These are phyloP conservation scores for Poecilia gillii DNA, from an alignment of 2,797 vertebrate genomes.

Conservation along the genomic window DNA sequence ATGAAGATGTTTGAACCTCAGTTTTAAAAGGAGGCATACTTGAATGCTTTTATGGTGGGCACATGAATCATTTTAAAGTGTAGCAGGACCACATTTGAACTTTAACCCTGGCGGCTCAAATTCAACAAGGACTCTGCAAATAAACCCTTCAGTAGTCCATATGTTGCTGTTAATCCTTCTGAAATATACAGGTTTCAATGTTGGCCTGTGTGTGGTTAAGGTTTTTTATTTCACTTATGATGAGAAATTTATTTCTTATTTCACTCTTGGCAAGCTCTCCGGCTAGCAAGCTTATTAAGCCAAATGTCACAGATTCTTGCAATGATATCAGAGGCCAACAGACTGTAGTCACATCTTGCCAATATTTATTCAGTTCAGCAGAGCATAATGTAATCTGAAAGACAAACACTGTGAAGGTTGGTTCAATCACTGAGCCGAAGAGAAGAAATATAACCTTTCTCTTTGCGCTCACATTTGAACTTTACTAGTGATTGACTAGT, in stretches of 20 bases:
- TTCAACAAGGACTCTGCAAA: not conserved
- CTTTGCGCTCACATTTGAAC: not conserved
- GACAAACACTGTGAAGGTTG: not conserved
- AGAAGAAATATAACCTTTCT: not conserved
- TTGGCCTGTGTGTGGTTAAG: not conserved
- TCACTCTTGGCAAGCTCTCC: not conserved
- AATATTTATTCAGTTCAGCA: not conserved
- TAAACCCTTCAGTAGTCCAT: not conserved
- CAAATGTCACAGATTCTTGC: slow-evolving; percentile 1
- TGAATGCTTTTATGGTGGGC: not conserved
- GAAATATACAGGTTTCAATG: not conserved
- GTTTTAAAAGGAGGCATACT: not conserved
- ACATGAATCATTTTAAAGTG: not conserved
- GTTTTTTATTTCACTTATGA: not conserved
- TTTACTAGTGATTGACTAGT: not conserved
- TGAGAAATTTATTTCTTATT: not conserved
- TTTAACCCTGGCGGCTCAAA: slow-evolving; percentile 2
- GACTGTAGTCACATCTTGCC: not conserved
- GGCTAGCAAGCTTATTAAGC: not conserved
- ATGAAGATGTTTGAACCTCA: not conserved
- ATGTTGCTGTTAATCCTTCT: not conserved
- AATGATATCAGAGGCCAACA: not conserved
- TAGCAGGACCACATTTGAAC: not conserved
- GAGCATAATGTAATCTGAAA: slow-evolving; percentile 3
- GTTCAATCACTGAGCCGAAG: not conserved